Evolutionary conservation across 2,888 invertebrate species (phyloP).

Genomic region (Lycia hirtaria): DNA sequence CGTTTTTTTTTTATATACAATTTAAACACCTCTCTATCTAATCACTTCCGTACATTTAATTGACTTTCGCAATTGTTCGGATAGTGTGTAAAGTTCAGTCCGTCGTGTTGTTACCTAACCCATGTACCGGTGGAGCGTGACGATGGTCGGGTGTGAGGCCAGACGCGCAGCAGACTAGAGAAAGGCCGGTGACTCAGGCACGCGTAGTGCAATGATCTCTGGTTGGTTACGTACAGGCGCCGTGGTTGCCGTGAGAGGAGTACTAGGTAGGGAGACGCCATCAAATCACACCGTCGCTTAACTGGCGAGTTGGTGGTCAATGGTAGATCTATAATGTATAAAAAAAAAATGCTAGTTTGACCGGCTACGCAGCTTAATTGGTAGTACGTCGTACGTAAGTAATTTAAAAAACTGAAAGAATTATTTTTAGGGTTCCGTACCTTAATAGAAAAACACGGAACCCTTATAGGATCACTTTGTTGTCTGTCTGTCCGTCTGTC

Average conservation of each 20-base stretch:
- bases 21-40: background rate
- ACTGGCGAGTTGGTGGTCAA: too few relatives aligned
- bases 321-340: too few relatives aligned
- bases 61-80: background rate
- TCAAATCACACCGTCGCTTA: too few relatives aligned
- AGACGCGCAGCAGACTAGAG: slow-evolving; percentile 74
- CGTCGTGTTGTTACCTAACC: slow-evolving; percentile 36
- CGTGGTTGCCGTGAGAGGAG: slow-evolving; percentile 23
- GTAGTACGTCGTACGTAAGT: too few relatives aligned
- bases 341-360: too few relatives aligned
- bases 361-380: too few relatives aligned
- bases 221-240: slow-evolving; percentile 51
- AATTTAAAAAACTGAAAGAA: too few relatives aligned
- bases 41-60: background rate
- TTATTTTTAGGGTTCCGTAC: too few relatives aligned
- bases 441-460: too few relatives aligned
- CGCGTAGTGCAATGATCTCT: slow-evolving; percentile 57
- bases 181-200: slow-evolving; percentile 68
- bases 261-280: background rate
- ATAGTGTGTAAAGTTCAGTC: slow-evolving; percentile 7
- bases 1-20: too few relatives aligned
- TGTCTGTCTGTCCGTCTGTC: too few relatives aligned
- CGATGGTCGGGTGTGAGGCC: slow-evolving; percentile 46
- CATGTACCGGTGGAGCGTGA: slow-evolving; percentile 34
- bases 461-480: too few relatives aligned